Evolutionary conservation across 35 echinoderm and acorn worm species (phyloP).

Genomic region (Apostichopus parvimensis): DNA sequence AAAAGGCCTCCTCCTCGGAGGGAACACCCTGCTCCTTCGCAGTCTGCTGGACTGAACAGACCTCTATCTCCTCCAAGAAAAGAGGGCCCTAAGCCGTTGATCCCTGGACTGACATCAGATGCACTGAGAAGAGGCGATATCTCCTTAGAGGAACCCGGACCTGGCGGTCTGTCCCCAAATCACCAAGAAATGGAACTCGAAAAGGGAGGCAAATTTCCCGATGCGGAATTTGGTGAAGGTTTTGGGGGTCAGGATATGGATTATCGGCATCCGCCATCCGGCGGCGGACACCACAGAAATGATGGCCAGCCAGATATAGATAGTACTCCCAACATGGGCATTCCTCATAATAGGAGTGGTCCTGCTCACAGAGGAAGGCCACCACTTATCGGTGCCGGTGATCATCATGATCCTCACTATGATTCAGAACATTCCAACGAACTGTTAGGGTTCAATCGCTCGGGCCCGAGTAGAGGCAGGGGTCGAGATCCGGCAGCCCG

Average conservation of each 20-base stretch:
- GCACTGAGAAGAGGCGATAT: constrained; percentile 29
- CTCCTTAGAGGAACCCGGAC: background rate
- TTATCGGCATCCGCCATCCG: background rate
- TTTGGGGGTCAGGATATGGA: constrained; percentile 12
- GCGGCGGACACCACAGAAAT: background rate
- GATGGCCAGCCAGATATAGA: background rate
- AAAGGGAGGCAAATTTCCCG: background rate
- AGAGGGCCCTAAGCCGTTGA: constrained; percentile 47
- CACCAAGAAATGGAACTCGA: background rate
- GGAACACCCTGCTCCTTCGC: background rate
- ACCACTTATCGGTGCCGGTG: background rate
- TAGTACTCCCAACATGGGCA: background rate
- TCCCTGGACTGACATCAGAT: constrained; percentile 30
- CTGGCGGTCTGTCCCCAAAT: background rate
- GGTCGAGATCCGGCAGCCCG: constrained; percentile 16
- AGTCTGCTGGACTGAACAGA: background rate
- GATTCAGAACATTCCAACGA: constrained; percentile 37
- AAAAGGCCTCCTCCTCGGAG: background rate
- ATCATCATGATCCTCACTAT: background rate
- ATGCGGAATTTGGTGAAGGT: constrained; percentile 1
- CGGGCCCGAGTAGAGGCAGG: background rate
- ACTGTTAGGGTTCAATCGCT: constrained; percentile 11
- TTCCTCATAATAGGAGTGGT: constrained; percentile 15
- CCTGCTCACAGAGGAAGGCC: constrained; percentile 7
- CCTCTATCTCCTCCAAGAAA: constrained; percentile 1